Percentiles rank a stretch among this genome's conserved stretches.
phyloP scores from a whole-genome alignment of 2,888 invertebrate species.

The Chesias legatella region DNA sequence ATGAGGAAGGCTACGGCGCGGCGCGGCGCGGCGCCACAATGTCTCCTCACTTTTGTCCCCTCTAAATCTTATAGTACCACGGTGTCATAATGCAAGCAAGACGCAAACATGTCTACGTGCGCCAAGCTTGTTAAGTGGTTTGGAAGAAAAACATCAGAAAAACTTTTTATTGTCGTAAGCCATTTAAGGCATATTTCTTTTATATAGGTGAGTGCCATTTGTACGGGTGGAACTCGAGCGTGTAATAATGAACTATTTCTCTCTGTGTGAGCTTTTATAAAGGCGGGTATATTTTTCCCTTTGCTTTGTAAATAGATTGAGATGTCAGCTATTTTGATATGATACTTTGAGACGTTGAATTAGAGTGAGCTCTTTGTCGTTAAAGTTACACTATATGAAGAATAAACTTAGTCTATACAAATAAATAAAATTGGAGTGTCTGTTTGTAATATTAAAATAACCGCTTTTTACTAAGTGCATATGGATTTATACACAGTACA shows the following conservation, averaged over 20 bases:
- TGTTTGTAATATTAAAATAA: too few relatives aligned
- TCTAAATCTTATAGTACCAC: constrained; percentile 77
- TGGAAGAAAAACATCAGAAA: constrained; percentile 80
- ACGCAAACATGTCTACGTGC: constrained; percentile 79
- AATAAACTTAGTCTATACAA: too few relatives aligned
- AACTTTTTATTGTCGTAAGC: constrained; percentile 77
- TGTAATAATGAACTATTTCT: constrained; percentile 39
- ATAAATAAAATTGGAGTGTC: too few relatives aligned
- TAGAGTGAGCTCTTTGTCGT: too few relatives aligned
- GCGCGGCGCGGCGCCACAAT: constrained; percentile 70
- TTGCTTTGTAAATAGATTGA: constrained; percentile 8
- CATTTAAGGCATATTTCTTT: constrained; percentile 66
- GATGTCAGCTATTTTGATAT: constrained; percentile 2
- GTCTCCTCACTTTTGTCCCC: constrained; percentile 76
- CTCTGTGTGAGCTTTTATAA: constrained; percentile 33
- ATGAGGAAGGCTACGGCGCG: constrained; percentile 62
- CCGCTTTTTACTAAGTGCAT: too few relatives aligned
- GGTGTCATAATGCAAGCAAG: constrained; percentile 79
- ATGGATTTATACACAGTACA: too few relatives aligned
- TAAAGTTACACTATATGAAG: too few relatives aligned
- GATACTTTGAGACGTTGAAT: too few relatives aligned
- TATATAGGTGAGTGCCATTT: constrained; percentile 49
- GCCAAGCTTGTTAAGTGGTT: constrained; percentile 80
- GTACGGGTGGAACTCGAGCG: constrained; percentile 31
- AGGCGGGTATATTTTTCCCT: constrained; percentile 20